Percentiles rank a stretch among this genome's conserved stretches.
Evolutionary conservation across 2,797 vertebrate species (phyloP).

Genomic region (Bradypodion pumilum): DNA sequence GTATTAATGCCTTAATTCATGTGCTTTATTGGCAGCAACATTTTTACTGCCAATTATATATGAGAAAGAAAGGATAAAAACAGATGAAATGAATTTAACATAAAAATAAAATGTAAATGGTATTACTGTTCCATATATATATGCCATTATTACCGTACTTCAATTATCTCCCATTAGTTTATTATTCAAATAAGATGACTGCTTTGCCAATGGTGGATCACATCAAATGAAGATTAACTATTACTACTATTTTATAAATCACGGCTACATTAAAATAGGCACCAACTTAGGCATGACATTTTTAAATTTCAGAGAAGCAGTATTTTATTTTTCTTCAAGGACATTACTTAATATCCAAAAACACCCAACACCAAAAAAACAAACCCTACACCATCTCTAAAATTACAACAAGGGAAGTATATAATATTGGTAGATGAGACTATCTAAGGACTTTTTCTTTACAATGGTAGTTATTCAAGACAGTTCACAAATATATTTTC

Average conservation of each 20-base stretch:
- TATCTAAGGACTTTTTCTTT: no score
- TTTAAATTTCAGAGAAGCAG: constrained; percentile 6
- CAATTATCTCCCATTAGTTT: constrained; percentile 42
- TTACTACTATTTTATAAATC: constrained; percentile 46
- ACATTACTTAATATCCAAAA: neutral
- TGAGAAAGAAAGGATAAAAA: constrained; percentile 43
- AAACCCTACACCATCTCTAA: neutral
- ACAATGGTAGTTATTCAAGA: no score
- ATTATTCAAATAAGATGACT: constrained; percentile 48
- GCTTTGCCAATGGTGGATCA: constrained; percentile 29
- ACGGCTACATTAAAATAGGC: constrained; percentile 39
- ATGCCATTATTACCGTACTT: constrained; percentile 38
- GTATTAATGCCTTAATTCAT: neutral
- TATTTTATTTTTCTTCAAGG: constrained; percentile 30
- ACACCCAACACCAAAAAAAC: no score
- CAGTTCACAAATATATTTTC: neutral
- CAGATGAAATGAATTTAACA: constrained; percentile 28
- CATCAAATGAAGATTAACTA: constrained; percentile 25
- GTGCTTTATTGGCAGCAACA: constrained; percentile 17
- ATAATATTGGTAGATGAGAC: no score
- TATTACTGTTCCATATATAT: constrained; percentile 20
- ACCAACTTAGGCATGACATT: neutral
- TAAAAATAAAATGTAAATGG: constrained; percentile 45
- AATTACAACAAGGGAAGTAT: neutral
- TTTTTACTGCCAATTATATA: constrained; percentile 40